Conservation (phyloP, 2,113 vertebrate species). For the Potamarius usumacintae region DNA sequence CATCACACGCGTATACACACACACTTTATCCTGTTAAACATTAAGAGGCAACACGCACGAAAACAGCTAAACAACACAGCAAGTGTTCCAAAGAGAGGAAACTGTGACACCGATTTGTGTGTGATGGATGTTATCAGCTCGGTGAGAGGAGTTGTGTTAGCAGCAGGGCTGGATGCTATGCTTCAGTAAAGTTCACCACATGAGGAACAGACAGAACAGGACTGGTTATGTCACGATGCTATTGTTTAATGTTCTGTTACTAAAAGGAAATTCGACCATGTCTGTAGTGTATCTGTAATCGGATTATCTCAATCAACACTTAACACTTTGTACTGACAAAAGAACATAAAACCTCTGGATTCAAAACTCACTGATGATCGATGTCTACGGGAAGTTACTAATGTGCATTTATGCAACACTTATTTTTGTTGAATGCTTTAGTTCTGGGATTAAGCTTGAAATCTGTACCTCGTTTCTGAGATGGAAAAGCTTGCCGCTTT, state of each 20-base stretch:
- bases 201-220: not conserved
- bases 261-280: not conserved
- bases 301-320: not conserved
- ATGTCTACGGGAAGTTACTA: not conserved
- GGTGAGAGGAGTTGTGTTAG: conserved; percentile 1
- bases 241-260: not conserved
- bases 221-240: not conserved
- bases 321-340: not conserved
- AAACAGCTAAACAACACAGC: conserved; percentile 21
- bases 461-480: not conserved
- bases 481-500: not conserved
- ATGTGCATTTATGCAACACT: not conserved
- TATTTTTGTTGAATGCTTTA: not conserved
- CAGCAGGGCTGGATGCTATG: not conserved
- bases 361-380: not conserved
- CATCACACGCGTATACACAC: not conserved
- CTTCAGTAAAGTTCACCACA: not conserved
- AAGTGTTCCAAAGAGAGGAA: conserved; percentile 6
- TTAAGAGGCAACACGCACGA: conserved; percentile 1
- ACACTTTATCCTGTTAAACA: conserved; percentile 10
- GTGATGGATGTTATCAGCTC: conserved; percentile 30
- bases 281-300: not conserved
- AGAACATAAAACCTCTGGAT: not conserved
- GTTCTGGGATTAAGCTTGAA: not conserved
- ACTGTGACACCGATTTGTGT: conserved; percentile 9